Percentiles rank a stretch among this genome's conserved stretches.
These are phyloP conservation scores for Oryctolagus cuniculus DNA, from an alignment of 2,113 vertebrate genomes.

Conservation along the genomic window DNA sequence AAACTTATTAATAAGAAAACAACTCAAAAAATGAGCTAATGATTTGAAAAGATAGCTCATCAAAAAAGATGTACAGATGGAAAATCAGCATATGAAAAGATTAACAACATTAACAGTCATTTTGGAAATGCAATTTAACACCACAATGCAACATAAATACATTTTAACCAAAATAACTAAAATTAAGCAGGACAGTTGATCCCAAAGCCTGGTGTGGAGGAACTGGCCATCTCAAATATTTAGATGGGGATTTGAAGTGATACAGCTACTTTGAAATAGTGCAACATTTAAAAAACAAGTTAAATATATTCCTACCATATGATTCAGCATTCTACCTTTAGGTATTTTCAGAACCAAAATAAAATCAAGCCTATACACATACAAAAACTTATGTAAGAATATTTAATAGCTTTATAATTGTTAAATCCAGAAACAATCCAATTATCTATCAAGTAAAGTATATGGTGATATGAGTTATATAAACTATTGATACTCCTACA, in stretches of 20 bases:
- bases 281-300: not conserved
- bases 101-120: not conserved
- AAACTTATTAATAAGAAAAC: not conserved
- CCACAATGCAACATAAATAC: not conserved
- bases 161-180: not conserved
- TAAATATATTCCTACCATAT: not conserved
- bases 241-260: constrained; percentile 43
- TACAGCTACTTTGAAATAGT: not conserved
- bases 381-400: not conserved
- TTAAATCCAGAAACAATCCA: not conserved
- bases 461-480: not conserved
- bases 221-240: not conserved
- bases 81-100: constrained; percentile 48
- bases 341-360: not conserved
- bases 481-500: not conserved
- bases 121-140: constrained; percentile 42
- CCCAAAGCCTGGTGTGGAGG: not conserved
- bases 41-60: not conserved
- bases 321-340: constrained; percentile 5
- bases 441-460: not conserved
- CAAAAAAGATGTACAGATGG: not conserved
- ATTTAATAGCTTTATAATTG: not conserved
- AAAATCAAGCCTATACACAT: not conserved
- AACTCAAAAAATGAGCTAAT: not conserved
- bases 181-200: not conserved